phyloP scores from a whole-genome alignment of 1,140 invertebrate species.

The Nixonia krombeini region DNA sequence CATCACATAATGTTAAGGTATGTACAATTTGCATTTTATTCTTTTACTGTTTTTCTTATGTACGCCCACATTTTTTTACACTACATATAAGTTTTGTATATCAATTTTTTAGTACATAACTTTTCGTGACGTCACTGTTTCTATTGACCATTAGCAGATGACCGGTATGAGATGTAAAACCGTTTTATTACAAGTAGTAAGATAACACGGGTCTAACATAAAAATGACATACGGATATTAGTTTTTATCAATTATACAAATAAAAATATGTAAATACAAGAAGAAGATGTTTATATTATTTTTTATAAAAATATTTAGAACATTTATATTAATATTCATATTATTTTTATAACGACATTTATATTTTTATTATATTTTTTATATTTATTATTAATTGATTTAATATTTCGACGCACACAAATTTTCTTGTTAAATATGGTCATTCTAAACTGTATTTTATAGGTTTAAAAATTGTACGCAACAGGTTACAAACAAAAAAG shows the following conservation, averaged over 20 bases:
- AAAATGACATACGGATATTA: too few relatives aligned
- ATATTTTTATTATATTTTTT: too few relatives aligned
- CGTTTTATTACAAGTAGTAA: too few relatives aligned
- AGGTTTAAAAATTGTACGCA: constrained; percentile 6
- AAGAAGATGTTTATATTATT: neutral
- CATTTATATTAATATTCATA: too few relatives aligned
- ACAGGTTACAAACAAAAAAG: constrained; percentile 18
- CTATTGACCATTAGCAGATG: neutral
- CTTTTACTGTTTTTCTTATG: too few relatives aligned
- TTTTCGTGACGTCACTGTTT: neutral
- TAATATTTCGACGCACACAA: too few relatives aligned
- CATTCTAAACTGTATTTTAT: neutral
- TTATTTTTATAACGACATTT: too few relatives aligned
- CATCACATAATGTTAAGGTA: constrained; percentile 29
- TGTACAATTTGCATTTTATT: neutral
- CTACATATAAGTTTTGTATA: neutral
- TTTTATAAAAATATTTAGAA: neutral
- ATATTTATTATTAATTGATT: too few relatives aligned
- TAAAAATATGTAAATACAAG: too few relatives aligned
- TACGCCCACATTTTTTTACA: neutral
- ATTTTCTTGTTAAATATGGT: neutral
- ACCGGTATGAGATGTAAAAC: neutral
- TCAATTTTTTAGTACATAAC: neutral
- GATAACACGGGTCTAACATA: too few relatives aligned
- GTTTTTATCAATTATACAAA: too few relatives aligned